phyloP scores from a whole-genome alignment of 2,888 invertebrate genomes.

The Parapristionchus giblindavisi region DNA sequence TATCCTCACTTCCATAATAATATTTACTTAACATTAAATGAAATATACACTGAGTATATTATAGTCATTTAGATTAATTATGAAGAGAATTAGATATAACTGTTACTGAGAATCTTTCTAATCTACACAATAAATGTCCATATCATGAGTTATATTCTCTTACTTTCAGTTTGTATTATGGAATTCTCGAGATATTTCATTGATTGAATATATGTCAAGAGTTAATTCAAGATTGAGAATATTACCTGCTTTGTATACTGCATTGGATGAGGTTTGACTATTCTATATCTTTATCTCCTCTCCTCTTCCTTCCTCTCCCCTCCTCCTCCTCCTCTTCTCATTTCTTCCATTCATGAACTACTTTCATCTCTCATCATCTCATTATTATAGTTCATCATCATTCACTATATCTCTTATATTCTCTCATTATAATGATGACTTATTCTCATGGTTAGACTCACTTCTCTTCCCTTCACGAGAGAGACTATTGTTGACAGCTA shows the following conservation, averaged over 20 bases:
- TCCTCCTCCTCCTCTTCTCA: not conserved
- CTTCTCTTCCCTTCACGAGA: not conserved
- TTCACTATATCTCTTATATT: not conserved
- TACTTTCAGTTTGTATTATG: slow-evolving; percentile 50
- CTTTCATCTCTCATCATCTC: not conserved
- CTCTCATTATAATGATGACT: not conserved
- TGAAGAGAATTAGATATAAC: no score
- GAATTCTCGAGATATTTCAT: slow-evolving; percentile 58
- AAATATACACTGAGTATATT: no score
- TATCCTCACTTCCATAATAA: no score
- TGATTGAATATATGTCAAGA: slow-evolving; percentile 63
- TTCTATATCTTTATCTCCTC: not conserved
- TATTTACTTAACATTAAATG: no score
- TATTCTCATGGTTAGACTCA: not conserved
- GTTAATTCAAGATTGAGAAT: slow-evolving; percentile 62
- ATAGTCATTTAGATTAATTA: no score
- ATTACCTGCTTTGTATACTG: slow-evolving; percentile 68
- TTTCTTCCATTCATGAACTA: not conserved
- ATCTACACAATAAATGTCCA: no score
- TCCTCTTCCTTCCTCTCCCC: not conserved
- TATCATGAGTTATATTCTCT: no score
- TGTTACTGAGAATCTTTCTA: no score
- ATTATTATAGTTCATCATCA: not conserved
- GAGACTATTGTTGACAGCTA: slow-evolving; percentile 26
- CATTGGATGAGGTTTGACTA: slow-evolving; percentile 61